A percentile compares a stretch with the other conserved stretches of the same genome.
These are phyloP conservation scores for Neopelma chrysocephalum DNA, from an alignment of 2,797 vertebrate species.

Conservation along the genomic window DNA sequence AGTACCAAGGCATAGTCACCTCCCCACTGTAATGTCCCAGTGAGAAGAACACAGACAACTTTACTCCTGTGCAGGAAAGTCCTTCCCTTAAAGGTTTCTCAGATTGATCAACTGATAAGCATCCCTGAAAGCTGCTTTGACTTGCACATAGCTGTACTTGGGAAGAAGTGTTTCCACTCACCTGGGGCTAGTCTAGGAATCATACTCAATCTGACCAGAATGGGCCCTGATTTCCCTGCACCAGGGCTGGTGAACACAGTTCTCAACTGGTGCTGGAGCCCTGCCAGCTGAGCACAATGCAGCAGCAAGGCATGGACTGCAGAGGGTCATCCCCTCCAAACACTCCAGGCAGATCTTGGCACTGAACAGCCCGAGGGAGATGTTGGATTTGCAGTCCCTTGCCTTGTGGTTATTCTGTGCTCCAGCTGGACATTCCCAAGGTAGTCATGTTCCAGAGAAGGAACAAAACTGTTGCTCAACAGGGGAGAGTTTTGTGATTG, in stretches of 20 bases:
- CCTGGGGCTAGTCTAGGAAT: neutral
- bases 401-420: neutral
- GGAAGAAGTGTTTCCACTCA: neutral
- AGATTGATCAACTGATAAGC: neutral
- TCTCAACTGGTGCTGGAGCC: neutral
- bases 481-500: neutral
- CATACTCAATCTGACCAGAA: neutral
- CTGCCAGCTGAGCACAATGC: neutral
- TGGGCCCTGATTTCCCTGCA: neutral
- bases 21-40: no score
- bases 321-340: neutral
- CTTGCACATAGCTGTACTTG: fast-evolving
- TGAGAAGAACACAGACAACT: fast-evolving
- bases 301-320: neutral
- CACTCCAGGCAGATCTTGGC: fast-evolving
- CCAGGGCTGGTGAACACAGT: neutral
- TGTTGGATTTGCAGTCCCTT: neutral
- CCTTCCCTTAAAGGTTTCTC: neutral
- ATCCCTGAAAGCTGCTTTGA: neutral
- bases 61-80: fast-evolving
- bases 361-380: fast-evolving
- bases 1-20: neutral
- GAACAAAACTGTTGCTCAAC: neutral
- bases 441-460: neutral
- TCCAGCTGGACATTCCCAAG: neutral